Evolutionary conservation across 2,797 vertebrate genomes (phyloP).

Genomic region (Acestrorhynchus altus): DNA sequence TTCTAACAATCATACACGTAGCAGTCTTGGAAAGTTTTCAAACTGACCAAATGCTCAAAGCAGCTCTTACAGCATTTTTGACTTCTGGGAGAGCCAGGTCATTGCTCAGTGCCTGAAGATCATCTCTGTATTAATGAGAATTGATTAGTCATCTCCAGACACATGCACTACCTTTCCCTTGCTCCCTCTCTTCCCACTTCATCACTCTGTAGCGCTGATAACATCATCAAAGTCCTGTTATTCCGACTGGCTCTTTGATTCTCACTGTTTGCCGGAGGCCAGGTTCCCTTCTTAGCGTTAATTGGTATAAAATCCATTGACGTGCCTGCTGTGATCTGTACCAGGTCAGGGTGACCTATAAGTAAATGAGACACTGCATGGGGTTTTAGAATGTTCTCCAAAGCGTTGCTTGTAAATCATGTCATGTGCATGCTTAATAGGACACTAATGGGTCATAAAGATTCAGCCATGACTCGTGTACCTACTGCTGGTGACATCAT

Average conservation of each 20-base stretch:
- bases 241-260: slow-evolving; percentile 58
- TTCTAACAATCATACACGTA: no score
- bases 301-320: slow-evolving; percentile 38
- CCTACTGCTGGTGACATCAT: slow-evolving; percentile 10
- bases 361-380: neutral
- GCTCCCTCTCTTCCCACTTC: slow-evolving; percentile 1
- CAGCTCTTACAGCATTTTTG: slow-evolving; percentile 11
- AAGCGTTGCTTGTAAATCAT: neutral
- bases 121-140: slow-evolving; percentile 59
- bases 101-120: slow-evolving; percentile 34
- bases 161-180: neutral
- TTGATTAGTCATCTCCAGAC: slow-evolving; percentile 42
- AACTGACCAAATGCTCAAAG: slow-evolving; percentile 13
- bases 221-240: slow-evolving; percentile 45
- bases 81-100: neutral
- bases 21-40: no score
- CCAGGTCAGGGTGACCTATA: neutral
- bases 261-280: slow-evolving; percentile 36
- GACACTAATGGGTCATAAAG: slow-evolving; percentile 36
- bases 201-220: slow-evolving; percentile 25
- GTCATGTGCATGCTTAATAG: slow-evolving; percentile 18
- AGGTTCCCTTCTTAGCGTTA: slow-evolving; percentile 47
- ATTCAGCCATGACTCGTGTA: slow-evolving; percentile 18
- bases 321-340: neutral
- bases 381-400: neutral